A percentile compares a stretch with the other conserved stretches of the same genome.
These are phyloP conservation scores for Siniperca knerii DNA, from an alignment of 2,113 vertebrate species.

Conservation along the genomic window DNA sequence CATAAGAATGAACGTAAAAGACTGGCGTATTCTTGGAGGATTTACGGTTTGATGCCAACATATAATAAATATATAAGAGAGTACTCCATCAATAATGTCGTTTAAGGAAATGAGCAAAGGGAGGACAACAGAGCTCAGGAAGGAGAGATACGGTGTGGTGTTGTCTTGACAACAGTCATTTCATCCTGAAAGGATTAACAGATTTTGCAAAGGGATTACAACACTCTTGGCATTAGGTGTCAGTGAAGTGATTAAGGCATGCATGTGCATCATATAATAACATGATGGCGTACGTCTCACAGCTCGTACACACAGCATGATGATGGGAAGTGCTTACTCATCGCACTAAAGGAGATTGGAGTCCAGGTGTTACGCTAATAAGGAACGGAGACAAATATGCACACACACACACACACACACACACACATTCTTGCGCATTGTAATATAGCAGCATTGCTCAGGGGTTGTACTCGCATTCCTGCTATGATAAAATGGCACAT, in stretches of 20 bases:
- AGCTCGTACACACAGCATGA: not conserved
- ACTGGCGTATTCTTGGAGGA: not conserved
- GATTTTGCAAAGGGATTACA: slow-evolving; percentile 53
- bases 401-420: not conserved
- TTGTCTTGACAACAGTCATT: slow-evolving; percentile 64
- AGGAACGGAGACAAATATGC: not conserved
- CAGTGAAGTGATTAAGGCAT: not conserved
- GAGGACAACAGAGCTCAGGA: slow-evolving; percentile 28
- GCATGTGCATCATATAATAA: not conserved
- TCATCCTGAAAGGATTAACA: slow-evolving; percentile 58
- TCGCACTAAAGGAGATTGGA: not conserved
- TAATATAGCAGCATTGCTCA: slow-evolving; percentile 13
- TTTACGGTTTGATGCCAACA: slow-evolving; percentile 39
- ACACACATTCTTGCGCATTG: not conserved
- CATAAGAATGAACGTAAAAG: slow-evolving; percentile 34
- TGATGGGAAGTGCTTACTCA: slow-evolving; percentile 45
- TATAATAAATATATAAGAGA: slow-evolving; percentile 12
- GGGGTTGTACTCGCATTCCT: slow-evolving; percentile 2
- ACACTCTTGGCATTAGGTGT: not conserved
- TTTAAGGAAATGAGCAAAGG: slow-evolving; percentile 59
- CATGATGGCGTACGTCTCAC: not conserved
- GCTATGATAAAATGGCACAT: not conserved
- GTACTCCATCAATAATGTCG: slow-evolving; percentile 55
- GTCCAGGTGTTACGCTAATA: slow-evolving; percentile 1
- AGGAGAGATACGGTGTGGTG: slow-evolving; percentile 11